Evolutionary conservation across 2,888 invertebrate genomes (phyloP), one percentile per base, ranked within the genome.

Genomic region (Mactromeris polynyma): DNA sequence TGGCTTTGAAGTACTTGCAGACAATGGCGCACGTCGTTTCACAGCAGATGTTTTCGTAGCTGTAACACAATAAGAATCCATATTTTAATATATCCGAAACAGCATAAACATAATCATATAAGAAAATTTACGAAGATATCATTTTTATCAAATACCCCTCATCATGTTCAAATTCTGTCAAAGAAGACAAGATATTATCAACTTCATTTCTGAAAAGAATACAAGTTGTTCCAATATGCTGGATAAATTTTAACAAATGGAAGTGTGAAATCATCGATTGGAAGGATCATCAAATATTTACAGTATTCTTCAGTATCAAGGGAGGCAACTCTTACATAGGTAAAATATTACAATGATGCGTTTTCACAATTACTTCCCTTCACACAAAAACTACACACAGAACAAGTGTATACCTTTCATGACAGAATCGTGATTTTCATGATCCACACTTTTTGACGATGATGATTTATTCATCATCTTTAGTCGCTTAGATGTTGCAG

Each of bases 391-490:
- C n/a, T 79, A 4, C 58, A n/a, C 17, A 58, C 6, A 21, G 38
- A 40, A n/a, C 6, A 38, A 38, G 11, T 40, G 21, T 69, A 9
- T 82, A 83, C 83, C 83, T 83, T 73, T 83, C 7, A 69, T 69
- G 19, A 40, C 40, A 0, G 42, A 42, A 19, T 88, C 88, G 9
- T 42, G 14, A 36, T 78, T 73, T 26, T 84, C 79, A 31, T 90
- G 88, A 64, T 86, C 89, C n/a, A 58, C 83, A 83, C 90, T 92
- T 51, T 84, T 85, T 0, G 91, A 90, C 26, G 86, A 83, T 26
- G 85, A 80, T 9, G 89, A 81, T 82, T 92, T 92, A 51, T 84
- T 86, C 88, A 81, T 79, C 89, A 89, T 89, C 64, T 87, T 91
- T 40, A 87, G 87, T 38, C 88, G 85, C 82, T 92, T 90, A 46